Conservation (phyloP, 2,888 invertebrate genomes). For the Imbricaverruca yamaguchii region DNA sequence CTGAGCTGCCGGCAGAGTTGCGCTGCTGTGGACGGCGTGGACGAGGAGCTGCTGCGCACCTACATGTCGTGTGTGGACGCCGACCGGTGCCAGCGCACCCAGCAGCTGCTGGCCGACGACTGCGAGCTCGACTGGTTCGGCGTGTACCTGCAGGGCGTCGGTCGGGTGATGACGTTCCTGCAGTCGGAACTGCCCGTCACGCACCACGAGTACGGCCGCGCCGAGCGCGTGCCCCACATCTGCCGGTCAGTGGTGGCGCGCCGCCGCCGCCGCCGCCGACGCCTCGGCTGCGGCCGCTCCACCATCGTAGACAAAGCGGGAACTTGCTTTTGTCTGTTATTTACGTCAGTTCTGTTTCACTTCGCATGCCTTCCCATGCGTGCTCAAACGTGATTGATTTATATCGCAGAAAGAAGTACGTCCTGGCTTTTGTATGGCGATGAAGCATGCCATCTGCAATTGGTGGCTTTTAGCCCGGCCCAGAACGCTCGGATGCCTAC, state of each 20-base stretch:
- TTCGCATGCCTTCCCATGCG: no score
- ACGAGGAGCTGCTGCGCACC: constrained; percentile 22
- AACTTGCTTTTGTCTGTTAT: no score
- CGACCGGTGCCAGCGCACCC: constrained; percentile 15
- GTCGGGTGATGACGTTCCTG: constrained; percentile 12
- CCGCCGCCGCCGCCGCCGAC: no score
- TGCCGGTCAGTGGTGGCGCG: background rate
- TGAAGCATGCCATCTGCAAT: no score
- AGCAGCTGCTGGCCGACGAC: constrained; percentile 1
- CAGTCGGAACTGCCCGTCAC: constrained; percentile 16
- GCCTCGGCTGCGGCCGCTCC: no score
- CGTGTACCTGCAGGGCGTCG: constrained; percentile 2
- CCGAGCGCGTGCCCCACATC: constrained; percentile 9
- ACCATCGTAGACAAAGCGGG: no score
- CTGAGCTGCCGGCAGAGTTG: constrained; percentile 26
- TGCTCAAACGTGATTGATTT: no score
- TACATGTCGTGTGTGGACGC: constrained; percentile 3
- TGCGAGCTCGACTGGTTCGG: constrained; percentile 18
- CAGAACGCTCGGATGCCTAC: no score
- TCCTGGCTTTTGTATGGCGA: no score
- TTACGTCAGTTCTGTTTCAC: no score
- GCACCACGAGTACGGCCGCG: constrained; percentile 12
- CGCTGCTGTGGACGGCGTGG: constrained; percentile 18
- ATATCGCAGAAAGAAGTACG: no score
- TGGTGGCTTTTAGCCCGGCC: no score